phyloP scores from a whole-genome alignment of 2,113 vertebrate genomes.

The Tapirus terrestris region DNA sequence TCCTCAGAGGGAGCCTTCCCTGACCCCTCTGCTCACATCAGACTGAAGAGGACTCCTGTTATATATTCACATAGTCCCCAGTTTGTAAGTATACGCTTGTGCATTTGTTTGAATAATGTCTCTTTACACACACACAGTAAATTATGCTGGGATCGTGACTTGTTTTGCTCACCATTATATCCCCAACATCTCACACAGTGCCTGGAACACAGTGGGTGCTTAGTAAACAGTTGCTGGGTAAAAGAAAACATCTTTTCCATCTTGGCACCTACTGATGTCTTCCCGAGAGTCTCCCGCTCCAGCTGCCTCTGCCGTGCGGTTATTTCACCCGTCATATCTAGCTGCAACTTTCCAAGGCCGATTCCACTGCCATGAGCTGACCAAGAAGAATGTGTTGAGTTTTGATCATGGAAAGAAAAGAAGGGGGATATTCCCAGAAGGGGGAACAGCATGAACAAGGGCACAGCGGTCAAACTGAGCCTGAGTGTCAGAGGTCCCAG shows the following conservation, averaged over 20 bases:
- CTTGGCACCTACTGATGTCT: neutral
- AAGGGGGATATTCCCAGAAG: no score
- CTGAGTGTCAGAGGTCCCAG: neutral
- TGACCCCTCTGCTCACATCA: neutral
- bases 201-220: neutral
- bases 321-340: neutral
- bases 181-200: neutral
- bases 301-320: neutral
- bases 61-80: neutral
- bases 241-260: neutral
- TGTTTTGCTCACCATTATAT: neutral
- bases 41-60: neutral
- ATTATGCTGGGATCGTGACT: neutral
- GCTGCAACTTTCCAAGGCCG: neutral
- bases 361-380: neutral
- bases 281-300: neutral
- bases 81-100: neutral
- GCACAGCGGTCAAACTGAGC: neutral
- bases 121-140: neutral
- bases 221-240: neutral
- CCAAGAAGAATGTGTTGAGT: neutral
- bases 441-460: neutral
- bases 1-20: neutral
- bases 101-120: neutral
- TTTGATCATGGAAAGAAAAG: neutral